Conservation (phyloP, 1,140 invertebrate species). For the Solen grandis region DNA sequence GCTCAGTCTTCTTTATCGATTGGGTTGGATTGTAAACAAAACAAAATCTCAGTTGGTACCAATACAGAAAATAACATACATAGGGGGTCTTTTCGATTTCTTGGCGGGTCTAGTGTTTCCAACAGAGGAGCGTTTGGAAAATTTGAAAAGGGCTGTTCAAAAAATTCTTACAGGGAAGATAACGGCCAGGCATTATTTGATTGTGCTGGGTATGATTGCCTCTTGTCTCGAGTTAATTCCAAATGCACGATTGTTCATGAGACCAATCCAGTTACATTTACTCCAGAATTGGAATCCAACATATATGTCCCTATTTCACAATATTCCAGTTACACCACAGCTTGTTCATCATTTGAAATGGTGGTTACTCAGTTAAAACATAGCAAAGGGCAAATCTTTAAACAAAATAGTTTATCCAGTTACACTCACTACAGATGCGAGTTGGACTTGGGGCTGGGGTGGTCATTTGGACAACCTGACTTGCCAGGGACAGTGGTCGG, state of each 20-base stretch:
- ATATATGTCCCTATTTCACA: background rate
- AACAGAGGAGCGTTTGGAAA: constrained; percentile 7
- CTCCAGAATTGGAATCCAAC: constrained; percentile 2
- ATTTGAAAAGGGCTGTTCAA: background rate
- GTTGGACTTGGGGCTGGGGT: constrained; percentile 9
- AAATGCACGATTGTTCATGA: too few relatives aligned
- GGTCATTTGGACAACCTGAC: constrained; percentile 11
- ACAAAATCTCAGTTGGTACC: background rate
- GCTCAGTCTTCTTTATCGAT: constrained; percentile 16
- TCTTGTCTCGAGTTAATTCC: constrained; percentile 25
- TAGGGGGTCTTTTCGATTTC: constrained; percentile 24
- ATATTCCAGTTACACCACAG: background rate
- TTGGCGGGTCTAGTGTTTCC: constrained; percentile 17
- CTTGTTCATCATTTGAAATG: background rate
- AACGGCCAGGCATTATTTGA: background rate
- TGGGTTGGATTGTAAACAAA: constrained; percentile 33
- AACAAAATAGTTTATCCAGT: background rate
- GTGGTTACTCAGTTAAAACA: constrained; percentile 15
- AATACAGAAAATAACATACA: constrained; percentile 18
- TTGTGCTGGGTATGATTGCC: constrained; percentile 16
- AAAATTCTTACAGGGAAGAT: background rate
- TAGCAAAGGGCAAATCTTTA: constrained; percentile 6
- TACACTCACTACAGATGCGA: constrained; percentile 4
- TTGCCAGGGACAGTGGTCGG: constrained; percentile 11
- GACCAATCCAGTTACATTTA: constrained; percentile 25